Conservation (phyloP, 1,140 invertebrate species). For the Drosophila subpulchrella region DNA sequence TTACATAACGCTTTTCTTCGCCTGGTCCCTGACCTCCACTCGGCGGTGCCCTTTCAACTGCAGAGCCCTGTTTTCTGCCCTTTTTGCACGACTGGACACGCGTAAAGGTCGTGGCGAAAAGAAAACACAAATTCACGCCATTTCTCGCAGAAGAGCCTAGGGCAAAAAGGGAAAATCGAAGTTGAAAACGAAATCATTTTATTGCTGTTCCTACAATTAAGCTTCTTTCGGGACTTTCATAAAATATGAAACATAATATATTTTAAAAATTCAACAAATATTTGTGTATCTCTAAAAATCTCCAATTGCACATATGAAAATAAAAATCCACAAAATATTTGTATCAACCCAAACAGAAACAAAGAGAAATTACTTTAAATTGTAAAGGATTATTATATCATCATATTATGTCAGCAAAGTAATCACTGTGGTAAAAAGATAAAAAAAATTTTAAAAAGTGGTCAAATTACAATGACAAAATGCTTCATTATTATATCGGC, state of each 20-base stretch:
- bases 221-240: background rate
- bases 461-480: too few species aligned
- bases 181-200: conserved; percentile 9
- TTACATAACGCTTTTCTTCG: conserved; percentile 74
- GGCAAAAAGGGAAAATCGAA: conserved; percentile 13
- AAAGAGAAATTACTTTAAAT: too few species aligned
- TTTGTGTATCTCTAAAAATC: too few species aligned
- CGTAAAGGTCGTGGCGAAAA: conserved; percentile 52
- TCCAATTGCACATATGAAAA: too few species aligned
- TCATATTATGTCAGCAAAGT: too few species aligned
- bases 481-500: too few species aligned
- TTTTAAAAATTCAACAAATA: background rate
- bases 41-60: conserved; percentile 8
- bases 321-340: too few species aligned
- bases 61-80: conserved; percentile 6
- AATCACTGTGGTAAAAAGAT: too few species aligned
- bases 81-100: conserved; percentile 61
- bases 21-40: conserved; percentile 15
- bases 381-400: too few species aligned
- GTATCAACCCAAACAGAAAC: too few species aligned
- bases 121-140: conserved; percentile 48
- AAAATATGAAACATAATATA: background rate
- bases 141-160: conserved; percentile 34
- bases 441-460: too few species aligned
- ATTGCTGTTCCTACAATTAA: too few species aligned